Evolutionary conservation across 2,888 invertebrate genomes (phyloP), one percentile per base, ranked within the genome.

Genomic region (Pecten maximus): DNA sequence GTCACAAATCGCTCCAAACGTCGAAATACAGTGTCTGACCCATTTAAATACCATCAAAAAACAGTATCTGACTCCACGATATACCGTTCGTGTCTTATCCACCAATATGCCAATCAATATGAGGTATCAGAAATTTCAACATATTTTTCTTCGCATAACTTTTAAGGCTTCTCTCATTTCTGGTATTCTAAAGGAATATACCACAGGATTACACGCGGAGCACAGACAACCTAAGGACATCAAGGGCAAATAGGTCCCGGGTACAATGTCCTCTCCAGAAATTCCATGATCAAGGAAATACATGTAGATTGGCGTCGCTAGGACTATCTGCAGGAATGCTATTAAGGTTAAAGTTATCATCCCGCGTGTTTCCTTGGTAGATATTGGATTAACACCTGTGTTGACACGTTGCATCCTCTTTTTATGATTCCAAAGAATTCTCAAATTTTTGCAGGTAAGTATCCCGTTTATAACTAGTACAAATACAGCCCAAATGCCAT

Each of bases 131-230:
- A n/a, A n/a, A n/a, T n/a, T n/a, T 48, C 15, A 16, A 48, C 48
- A 60, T 23, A n/a, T 23, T 74, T 74, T 74, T 23, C 35, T 28
- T 35, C 74, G 35, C 12, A 74, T 74, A 0, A 74, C 2, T 35
- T 35, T 28, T 74, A 74, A 74, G 28, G 74, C 74, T 74, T 74
- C 35, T 74, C 74, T 28, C 74, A 74, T 74, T 74, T 74, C 74
- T 28, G 74, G 74, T 74, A 74, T 74, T 74, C 74, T 28, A 15
- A 74, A 74, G 10, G 74, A 74, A 74, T 74, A 74, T 2, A 74
- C 74, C 12, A 74, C 16, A 74, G 74, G 74, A 35, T 74, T 74
- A 74, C 28, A 74, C 4, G 74, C 74, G 16, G 74, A 74, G 10
- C 10, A 74, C 74, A 74, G 74, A 74, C 74, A 74, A 74, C 35